A percentile compares a stretch with the other conserved stretches of the same genome.
These are phyloP conservation scores for Euzophera pinguis DNA, from an alignment of 2,888 invertebrate genomes.

Conservation along the genomic window DNA sequence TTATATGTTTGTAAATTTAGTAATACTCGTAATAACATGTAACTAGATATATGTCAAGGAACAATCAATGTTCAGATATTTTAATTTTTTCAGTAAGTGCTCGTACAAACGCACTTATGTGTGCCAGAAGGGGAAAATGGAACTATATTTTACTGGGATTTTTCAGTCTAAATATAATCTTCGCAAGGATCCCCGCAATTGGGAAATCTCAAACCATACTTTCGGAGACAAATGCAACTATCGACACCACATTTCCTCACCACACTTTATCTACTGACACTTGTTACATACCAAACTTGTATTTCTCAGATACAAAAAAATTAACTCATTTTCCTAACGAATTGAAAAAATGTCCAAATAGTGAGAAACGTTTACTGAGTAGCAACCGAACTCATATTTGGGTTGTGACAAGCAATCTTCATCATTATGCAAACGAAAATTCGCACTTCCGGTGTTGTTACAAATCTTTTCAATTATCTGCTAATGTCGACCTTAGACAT, in stretches of 20 bases:
- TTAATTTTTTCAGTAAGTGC: too few relatives aligned
- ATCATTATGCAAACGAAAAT: constrained; percentile 56
- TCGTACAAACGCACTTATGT: background rate
- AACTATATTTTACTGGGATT: constrained; percentile 36
- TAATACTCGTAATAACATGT: too few relatives aligned
- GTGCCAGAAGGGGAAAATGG: background rate
- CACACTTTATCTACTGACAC: background rate
- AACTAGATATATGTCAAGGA: too few relatives aligned
- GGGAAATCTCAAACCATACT: background rate
- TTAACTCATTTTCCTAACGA: background rate
- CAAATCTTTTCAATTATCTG: constrained; percentile 56
- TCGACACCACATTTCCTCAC: background rate
- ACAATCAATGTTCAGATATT: too few relatives aligned
- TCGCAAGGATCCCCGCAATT: background rate
- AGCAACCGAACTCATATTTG: constrained; percentile 78
- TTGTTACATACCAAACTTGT: background rate
- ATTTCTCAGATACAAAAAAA: background rate
- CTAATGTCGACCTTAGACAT: constrained; percentile 15
- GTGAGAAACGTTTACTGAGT: background rate
- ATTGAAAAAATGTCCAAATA: background rate
- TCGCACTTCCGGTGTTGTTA: constrained; percentile 78
- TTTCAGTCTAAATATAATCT: background rate
- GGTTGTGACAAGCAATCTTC: constrained; percentile 56
- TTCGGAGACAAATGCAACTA: background rate
- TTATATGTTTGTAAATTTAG: too few relatives aligned